Evolutionary conservation across 2,888 invertebrate species (phyloP).

Genomic region (Hemaris fuciformis): DNA sequence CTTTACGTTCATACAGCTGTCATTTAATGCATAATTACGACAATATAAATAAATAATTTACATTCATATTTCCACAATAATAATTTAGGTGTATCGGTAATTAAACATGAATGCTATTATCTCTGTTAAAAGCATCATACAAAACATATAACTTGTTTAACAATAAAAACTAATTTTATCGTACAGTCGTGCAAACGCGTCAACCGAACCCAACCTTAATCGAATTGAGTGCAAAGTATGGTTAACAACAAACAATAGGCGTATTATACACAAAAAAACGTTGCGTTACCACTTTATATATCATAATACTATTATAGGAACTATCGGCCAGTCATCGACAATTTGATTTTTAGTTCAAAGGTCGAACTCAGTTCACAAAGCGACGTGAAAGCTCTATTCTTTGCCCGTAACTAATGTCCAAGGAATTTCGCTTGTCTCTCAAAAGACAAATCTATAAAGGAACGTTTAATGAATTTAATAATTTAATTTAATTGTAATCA

Average conservation of each 20-base stretch:
- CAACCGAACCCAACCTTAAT: conserved; percentile 40
- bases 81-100: no score
- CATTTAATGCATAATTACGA: no score
- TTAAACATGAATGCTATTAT: no score
- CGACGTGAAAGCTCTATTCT: conserved; percentile 57
- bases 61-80: no score
- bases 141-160: no score
- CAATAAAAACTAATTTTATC: background rate
- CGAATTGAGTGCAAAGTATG: conserved; percentile 51
- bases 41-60: no score
- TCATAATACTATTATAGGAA: conserved; percentile 54
- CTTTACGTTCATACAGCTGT: background rate
- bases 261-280: conserved; percentile 59
- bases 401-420: conserved; percentile 40
- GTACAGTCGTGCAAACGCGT: conserved; percentile 15
- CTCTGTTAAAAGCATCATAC: no score
- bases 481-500: conserved; percentile 13
- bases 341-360: conserved; percentile 53
- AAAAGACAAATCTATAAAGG: conserved; percentile 12
- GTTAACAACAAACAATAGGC: conserved; percentile 72
- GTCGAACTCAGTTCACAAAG: conserved; percentile 31
- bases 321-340: conserved; percentile 58
- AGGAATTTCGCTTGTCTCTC: conserved; percentile 10
- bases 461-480: conserved; percentile 14
- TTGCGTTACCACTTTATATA: conserved; percentile 55